These are phyloP conservation scores for Adelges cooleyi DNA, from an alignment of 1,140 invertebrate species.

Conservation along the genomic window DNA sequence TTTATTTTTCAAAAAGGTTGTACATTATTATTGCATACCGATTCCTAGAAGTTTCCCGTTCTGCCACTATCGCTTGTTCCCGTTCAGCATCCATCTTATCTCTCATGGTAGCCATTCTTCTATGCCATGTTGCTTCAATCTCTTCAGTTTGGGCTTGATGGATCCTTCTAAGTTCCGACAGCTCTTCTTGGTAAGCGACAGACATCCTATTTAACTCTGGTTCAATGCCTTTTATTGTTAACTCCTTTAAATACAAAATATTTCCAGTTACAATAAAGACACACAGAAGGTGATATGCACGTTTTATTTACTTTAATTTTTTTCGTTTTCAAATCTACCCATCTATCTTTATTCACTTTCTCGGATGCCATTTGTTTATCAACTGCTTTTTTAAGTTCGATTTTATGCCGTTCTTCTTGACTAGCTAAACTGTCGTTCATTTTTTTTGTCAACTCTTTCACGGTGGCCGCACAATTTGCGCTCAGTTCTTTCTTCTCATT, in stretches of 20 bases:
- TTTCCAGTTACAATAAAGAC: too few relatives aligned
- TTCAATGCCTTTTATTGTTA: slow-evolving; percentile 60
- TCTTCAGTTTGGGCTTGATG: slow-evolving; percentile 49
- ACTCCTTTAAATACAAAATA: slow-evolving; percentile 41
- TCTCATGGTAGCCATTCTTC: slow-evolving; percentile 41
- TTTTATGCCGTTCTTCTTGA: slow-evolving; percentile 48
- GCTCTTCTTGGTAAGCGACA: slow-evolving; percentile 47
- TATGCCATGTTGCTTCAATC: slow-evolving; percentile 43
- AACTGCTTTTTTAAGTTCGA: slow-evolving; percentile 51
- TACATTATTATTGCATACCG: slow-evolving; percentile 20
- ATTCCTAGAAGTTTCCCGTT: slow-evolving; percentile 36
- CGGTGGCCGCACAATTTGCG: slow-evolving; percentile 50
- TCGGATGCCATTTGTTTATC: slow-evolving; percentile 53
- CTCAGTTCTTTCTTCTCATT: slow-evolving; percentile 52
- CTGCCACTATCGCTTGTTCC: slow-evolving; percentile 43
- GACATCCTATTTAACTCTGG: slow-evolving; percentile 56
- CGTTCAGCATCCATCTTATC: slow-evolving; percentile 42
- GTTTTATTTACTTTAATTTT: slow-evolving; percentile 50
- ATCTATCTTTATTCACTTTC: slow-evolving; percentile 52
- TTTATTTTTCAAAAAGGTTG: not conserved
- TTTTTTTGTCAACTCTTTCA: slow-evolving; percentile 45
- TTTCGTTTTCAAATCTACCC: slow-evolving; percentile 55
- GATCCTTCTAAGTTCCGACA: slow-evolving; percentile 44
- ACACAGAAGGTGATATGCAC: slow-evolving; percentile 1
- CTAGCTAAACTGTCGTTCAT: slow-evolving; percentile 45